Percentiles rank a stretch among this genome's conserved stretches.
phyloP scores from a whole-genome alignment of 2,797 vertebrate genomes.

The Telmatherina bonti region DNA sequence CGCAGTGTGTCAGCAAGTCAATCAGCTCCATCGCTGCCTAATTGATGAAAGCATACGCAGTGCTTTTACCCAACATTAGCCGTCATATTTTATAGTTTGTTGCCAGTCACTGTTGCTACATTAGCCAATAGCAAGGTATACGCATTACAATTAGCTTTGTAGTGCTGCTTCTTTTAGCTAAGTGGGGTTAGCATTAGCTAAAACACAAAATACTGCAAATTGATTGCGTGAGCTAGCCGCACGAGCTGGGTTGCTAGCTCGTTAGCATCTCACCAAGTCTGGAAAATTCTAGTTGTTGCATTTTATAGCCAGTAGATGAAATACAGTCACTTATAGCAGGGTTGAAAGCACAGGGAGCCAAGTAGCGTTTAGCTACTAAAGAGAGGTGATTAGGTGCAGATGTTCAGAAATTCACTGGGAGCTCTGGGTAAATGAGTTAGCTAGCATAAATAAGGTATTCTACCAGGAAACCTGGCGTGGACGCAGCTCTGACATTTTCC shows the following conservation, averaged over 20 bases:
- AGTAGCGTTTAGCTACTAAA: conserved; percentile 63
- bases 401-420: conserved; percentile 64
- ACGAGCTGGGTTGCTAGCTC: conserved; percentile 46
- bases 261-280: conserved; percentile 54
- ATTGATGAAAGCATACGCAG: conserved; percentile 44
- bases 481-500: conserved; percentile 55
- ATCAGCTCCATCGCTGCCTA: conserved; percentile 48
- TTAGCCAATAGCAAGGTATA: conserved; percentile 55
- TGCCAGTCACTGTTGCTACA: conserved; percentile 38
- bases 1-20: conserved; percentile 60
- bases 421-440: conserved; percentile 60
- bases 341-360: conserved; percentile 49
- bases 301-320: neutral
- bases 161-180: conserved; percentile 51
- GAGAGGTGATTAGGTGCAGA: conserved; percentile 80
- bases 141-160: conserved; percentile 70
- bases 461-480: conserved; percentile 38
- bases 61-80: conserved; percentile 19
- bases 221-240: conserved; percentile 54
- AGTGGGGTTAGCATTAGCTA: conserved; percentile 56
- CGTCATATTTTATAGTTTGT: conserved; percentile 7
- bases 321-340: conserved; percentile 30
- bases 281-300: conserved; percentile 46
- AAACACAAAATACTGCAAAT: conserved; percentile 49
- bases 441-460: conserved; percentile 59